Base-by-base conservation (phyloP, 2,797 vertebrate species). In the Cetoscarus ocellatus region DNA sequence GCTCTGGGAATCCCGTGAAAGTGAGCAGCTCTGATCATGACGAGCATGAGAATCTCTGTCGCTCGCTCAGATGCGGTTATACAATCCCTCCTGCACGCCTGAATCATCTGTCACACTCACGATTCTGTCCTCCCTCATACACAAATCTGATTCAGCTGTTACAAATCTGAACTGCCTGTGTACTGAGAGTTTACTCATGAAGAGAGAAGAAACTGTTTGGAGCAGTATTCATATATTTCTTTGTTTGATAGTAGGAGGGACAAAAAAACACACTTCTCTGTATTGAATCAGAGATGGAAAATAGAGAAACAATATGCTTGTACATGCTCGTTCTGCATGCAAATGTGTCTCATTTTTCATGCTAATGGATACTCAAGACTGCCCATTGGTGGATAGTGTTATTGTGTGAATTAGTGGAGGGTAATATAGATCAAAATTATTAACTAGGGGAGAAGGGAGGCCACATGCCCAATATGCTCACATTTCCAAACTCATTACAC, bases 121-220 rank as follows among this genome's bases (percentile, higher is more conserved):
- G 19, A 11, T 15, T 42, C 48, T 12, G 48, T 62, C 47, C 60
- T 50, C 60, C 36, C 57, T 60, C 43, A 4, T 14, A 12, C 48
- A 51, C 49, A 43, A 52, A 52, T 63, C 48, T 12, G 38, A 63
- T 63, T 57, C 35, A 7, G 19, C 43, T n/a, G 42, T 17, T 17
- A 17, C 2, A 59, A 34, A 7, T 17, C 14, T 2, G 27, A 51
- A 19, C 5, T 3, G 14, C 13, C 42, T 10, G 17, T 35, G 19
- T 1, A 19, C 12, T 11, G 1, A 19, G 50, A 27, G 27, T 8
- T 52, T 8, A 52, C 27, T 35, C 27, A 8, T 13, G 27, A 27
- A 27, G 27, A 34, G 18, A 55, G 11, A 43, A 3, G 44, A 10
- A 9, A 8, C 1, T 50, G 18, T 12, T 50, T 6, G 48, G 17